A percentile compares a stretch with the other conserved stretches of the same genome.
Conservation (phyloP, 1,140 invertebrate species). For the Lepidurus apus region DNA sequence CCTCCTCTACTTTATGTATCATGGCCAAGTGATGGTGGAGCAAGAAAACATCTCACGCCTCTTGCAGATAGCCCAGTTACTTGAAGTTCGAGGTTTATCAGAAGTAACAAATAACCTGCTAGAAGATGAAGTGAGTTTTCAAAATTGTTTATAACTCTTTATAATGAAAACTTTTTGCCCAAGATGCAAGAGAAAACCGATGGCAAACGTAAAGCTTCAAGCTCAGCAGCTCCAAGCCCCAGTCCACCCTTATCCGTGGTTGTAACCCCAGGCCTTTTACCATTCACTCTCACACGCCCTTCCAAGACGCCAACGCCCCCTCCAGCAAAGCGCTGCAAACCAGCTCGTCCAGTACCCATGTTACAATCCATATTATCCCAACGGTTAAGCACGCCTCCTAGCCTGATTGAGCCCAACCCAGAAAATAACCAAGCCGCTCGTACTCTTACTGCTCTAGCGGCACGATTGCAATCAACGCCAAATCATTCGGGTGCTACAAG, state of each 20-base stretch:
- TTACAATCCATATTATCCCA: constrained; percentile 36
- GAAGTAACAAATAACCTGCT: constrained; percentile 34
- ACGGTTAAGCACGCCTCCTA: constrained; percentile 25
- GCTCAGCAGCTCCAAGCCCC: not conserved
- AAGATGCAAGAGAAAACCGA: not conserved
- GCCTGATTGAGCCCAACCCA: not conserved
- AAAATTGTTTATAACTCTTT: not conserved
- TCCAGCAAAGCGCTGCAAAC: constrained; percentile 25
- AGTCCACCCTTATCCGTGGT: not conserved
- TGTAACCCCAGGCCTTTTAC: not conserved
- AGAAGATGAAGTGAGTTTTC: not conserved
- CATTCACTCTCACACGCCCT: not conserved
- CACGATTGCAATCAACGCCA: not conserved
- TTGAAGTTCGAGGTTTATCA: constrained; percentile 37
- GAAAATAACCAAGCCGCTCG: not conserved
- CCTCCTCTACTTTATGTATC: constrained; percentile 52
- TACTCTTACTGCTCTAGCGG: not conserved
- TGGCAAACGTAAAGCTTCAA: not conserved
- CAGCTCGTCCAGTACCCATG: constrained; percentile 35
- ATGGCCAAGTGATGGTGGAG: constrained; percentile 43
- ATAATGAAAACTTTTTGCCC: not conserved
- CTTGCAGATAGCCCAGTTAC: constrained; percentile 38
- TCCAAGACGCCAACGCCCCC: constrained; percentile 25
- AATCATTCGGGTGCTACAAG: not conserved
- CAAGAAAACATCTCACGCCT: constrained; percentile 37